These are phyloP conservation scores for Drosophila meridionalis DNA, from an alignment of 2,888 invertebrate species.

Conservation along the genomic window DNA sequence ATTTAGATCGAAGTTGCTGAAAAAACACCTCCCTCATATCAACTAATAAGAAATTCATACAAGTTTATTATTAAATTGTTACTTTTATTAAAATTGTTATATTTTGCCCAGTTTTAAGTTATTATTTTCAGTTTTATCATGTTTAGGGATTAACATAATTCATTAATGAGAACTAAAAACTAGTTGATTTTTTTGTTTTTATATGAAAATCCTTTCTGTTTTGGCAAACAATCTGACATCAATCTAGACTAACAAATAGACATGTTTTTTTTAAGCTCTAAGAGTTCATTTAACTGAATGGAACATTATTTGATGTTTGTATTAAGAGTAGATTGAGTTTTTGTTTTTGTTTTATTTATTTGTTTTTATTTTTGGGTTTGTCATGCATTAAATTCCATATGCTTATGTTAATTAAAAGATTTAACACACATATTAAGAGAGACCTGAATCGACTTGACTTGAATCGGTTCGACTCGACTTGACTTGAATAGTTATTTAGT, in stretches of 20 bases:
- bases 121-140: constrained; percentile 31
- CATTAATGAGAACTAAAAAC: constrained; percentile 11
- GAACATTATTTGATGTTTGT: background rate
- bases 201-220: constrained; percentile 3
- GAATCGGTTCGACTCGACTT: background rate
- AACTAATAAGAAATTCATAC: background rate
- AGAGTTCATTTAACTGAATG: constrained; percentile 23
- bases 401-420: constrained; percentile 44
- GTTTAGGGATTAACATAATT: constrained; percentile 28
- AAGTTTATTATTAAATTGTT: constrained; percentile 23
- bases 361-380: background rate
- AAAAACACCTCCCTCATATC: background rate
- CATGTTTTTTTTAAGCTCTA: constrained; percentile 6
- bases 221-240: constrained; percentile 36
- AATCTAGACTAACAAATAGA: constrained; percentile 44
- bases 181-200: constrained; percentile 4
- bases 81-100: constrained; percentile 69
- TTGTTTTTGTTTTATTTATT: background rate
- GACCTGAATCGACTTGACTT: background rate
- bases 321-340: constrained; percentile 13
- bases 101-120: constrained; percentile 32
- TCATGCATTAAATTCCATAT: constrained; percentile 23
- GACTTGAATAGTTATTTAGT: constrained; percentile 29
- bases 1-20: background rate
- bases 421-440: constrained; percentile 38